Conservation (phyloP, 2,113 vertebrate species). For the Capreolus pygargus region DNA sequence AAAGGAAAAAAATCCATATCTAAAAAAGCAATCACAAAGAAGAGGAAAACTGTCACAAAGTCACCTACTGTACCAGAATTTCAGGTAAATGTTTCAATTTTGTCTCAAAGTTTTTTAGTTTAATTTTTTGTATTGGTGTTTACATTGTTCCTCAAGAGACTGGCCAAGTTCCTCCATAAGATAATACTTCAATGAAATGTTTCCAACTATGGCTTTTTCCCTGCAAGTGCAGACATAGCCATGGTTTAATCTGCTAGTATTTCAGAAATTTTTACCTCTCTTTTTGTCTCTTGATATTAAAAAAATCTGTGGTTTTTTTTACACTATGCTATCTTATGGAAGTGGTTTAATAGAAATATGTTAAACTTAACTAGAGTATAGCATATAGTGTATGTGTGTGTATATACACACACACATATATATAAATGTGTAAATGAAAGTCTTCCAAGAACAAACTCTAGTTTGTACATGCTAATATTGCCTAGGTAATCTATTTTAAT, state of each 20-base stretch:
- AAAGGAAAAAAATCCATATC: conserved; percentile 89
- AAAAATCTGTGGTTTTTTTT: not conserved
- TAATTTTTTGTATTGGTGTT: conserved; percentile 54
- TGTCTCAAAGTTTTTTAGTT: conserved; percentile 60
- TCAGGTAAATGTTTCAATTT: conserved; percentile 86
- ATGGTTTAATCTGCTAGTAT: not conserved
- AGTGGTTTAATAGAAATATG: conserved; percentile 29
- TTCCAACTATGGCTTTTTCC: conserved; percentile 25
- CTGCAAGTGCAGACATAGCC: not conserved
- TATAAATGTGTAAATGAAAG: conserved; percentile 34
- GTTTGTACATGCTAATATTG: conserved; percentile 5
- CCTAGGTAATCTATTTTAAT: not conserved
- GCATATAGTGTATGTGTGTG: not conserved
- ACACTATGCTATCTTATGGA: conserved; percentile 13
- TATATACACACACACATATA: not conserved
- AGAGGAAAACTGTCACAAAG: conserved; percentile 83
- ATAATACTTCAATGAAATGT: not conserved
- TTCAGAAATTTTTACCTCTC: conserved; percentile 22
- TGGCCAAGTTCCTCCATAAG: conserved; percentile 14
- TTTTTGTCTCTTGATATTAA: conserved; percentile 31
- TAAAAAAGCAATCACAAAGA: conserved; percentile 87
- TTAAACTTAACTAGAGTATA: not conserved
- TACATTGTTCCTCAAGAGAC: conserved; percentile 52
- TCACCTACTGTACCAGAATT: conserved; percentile 87
- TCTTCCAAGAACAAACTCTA: not conserved